Percentiles rank a stretch among this genome's conserved stretches.
Evolutionary conservation across 1,140 invertebrate species (phyloP).

Genomic region (Drosophila tropicalis): DNA sequence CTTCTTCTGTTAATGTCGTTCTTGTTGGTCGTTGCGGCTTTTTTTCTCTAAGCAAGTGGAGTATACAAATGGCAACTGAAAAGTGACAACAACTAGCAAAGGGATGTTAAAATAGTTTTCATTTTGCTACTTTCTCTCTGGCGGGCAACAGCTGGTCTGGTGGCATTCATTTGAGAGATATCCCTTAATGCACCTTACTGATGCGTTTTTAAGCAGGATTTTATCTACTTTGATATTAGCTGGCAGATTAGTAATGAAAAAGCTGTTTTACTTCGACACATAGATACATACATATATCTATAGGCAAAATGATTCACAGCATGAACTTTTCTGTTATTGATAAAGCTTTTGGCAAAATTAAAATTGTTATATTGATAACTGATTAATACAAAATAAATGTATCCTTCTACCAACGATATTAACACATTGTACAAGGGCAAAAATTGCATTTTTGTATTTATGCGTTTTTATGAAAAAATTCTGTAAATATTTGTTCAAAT

Average conservation of each 20-base stretch:
- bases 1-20: conserved; percentile 5
- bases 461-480: not conserved
- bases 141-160: not conserved
- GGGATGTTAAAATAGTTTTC: conserved; percentile 7
- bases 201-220: not conserved
- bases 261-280: conserved; percentile 19
- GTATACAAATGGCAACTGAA: not conserved
- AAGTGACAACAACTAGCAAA: not conserved
- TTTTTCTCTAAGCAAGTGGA: not conserved
- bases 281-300: conserved; percentile 16
- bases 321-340: too few species aligned
- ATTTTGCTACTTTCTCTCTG: not conserved
- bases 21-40: conserved; percentile 12
- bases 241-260: too few species aligned
- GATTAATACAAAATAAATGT: not conserved
- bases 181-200: not conserved
- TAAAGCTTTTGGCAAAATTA: too few species aligned
- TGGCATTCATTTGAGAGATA: not conserved
- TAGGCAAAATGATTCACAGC: too few species aligned
- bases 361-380: too few species aligned
- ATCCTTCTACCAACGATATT: not conserved
- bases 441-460: not conserved
- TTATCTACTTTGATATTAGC: not conserved
- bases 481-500: conserved; percentile 1
- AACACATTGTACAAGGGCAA: not conserved